Evolutionary conservation across 2,888 invertebrate species (phyloP).

Genomic region (Orthonychiurus folsomi): DNA sequence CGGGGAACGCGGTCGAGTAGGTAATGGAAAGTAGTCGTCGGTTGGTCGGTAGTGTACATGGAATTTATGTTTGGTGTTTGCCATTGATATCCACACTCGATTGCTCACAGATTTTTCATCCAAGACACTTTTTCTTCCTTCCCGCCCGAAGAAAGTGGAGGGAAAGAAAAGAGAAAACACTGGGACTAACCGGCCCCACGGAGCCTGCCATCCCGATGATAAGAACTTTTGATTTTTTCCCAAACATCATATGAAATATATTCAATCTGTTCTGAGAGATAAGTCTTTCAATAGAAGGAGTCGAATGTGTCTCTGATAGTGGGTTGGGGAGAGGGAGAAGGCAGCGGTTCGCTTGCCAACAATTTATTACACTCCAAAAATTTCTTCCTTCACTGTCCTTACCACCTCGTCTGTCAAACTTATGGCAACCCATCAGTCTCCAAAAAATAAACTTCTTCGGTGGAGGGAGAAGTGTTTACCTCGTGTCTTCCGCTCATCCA

Average conservation of each 20-base stretch:
- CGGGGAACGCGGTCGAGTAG: neutral
- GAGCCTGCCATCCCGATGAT: conserved; percentile 40
- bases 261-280: conserved; percentile 40
- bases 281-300: conserved; percentile 40
- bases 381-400: neutral
- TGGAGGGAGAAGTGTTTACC: neutral
- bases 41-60: conserved; percentile 28
- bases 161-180: conserved; percentile 38
- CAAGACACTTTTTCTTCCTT: conserved; percentile 15
- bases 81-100: conserved; percentile 41
- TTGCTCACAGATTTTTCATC: conserved; percentile 41
- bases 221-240: conserved; percentile 38
- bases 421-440: neutral
- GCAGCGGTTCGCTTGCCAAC: conserved; percentile 26
- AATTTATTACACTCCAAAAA: conserved; percentile 40
- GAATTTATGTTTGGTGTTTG: conserved; percentile 41
- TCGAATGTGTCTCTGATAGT: conserved; percentile 35
- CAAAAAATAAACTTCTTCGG: neutral
- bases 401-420: neutral
- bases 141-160: conserved; percentile 8
- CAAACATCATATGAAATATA: conserved; percentile 41
- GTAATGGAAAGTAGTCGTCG: neutral
- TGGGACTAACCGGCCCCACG: no score
- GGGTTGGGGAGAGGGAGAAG: conserved; percentile 34
- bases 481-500: neutral